phyloP scores from a whole-genome alignment of 1,140 invertebrate genomes.

The Triops cancriformis region DNA sequence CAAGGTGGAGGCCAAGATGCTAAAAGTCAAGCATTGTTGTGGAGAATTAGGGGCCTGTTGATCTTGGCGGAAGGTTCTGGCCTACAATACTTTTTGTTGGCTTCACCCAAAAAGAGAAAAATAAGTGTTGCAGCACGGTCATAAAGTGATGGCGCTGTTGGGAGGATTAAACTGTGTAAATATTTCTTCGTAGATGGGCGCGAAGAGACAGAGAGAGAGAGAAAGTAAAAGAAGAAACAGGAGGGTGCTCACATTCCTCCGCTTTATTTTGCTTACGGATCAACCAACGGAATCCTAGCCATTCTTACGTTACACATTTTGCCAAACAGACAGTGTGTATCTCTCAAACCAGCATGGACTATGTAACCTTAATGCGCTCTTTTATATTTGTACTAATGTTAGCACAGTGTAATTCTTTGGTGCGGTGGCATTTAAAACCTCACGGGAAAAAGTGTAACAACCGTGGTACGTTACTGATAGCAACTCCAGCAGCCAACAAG shows the following conservation, averaged over 20 bases:
- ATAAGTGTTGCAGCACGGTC: neutral
- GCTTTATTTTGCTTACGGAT: neutral
- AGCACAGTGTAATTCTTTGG: neutral
- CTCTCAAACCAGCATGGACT: neutral
- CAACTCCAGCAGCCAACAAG: too few relatives aligned
- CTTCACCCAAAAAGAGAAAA: neutral
- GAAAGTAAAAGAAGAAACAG: too few relatives aligned
- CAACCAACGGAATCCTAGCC: neutral
- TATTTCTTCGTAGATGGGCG: neutral
- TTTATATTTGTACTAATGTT: neutral
- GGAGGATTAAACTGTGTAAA: constrained; percentile 14
- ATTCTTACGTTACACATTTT: neutral
- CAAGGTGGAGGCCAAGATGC: neutral
- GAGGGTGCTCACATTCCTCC: neutral
- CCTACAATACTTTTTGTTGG: neutral
- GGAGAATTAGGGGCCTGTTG: neutral
- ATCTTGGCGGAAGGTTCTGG: neutral
- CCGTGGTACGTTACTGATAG: too few relatives aligned
- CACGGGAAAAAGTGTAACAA: too few relatives aligned
- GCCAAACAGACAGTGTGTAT: neutral
- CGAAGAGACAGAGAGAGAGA: too few relatives aligned
- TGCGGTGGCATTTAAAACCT: too few relatives aligned
- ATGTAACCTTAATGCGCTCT: neutral
- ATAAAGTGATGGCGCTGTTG: neutral
- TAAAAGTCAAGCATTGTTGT: neutral